Percentiles rank a stretch among this genome's conserved stretches.
Evolutionary conservation across 2,113 vertebrate species (phyloP).

Genomic region (Sinosuthora webbiana): DNA sequence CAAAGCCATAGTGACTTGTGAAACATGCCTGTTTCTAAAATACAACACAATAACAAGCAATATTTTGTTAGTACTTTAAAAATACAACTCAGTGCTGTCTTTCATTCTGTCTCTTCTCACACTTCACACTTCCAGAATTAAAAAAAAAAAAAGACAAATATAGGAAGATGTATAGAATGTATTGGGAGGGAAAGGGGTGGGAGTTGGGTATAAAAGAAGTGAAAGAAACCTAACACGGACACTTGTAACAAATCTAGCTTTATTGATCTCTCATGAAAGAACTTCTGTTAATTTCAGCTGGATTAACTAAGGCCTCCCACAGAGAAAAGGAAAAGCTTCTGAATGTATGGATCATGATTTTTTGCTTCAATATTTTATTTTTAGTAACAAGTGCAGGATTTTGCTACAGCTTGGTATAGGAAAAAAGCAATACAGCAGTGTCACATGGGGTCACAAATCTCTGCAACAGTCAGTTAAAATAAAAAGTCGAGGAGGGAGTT

Average conservation of each 20-base stretch:
- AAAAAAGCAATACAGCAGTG: background rate
- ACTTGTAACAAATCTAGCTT: background rate
- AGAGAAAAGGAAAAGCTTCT: background rate
- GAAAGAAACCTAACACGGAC: background rate
- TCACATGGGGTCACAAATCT: background rate
- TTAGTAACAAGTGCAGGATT: background rate
- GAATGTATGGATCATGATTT: background rate
- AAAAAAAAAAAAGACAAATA: background rate
- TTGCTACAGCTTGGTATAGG: background rate
- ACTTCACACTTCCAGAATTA: background rate
- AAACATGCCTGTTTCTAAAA: background rate
- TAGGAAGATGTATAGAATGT: background rate
- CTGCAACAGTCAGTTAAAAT: background rate
- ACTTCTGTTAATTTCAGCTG: background rate
- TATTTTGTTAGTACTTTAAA: background rate
- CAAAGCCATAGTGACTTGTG: background rate
- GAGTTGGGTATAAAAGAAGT: background rate
- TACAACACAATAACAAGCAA: background rate
- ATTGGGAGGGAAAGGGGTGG: background rate
- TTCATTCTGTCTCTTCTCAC: background rate
- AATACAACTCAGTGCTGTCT: background rate
- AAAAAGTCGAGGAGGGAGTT: background rate
- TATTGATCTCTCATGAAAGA: background rate
- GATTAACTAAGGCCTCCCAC: background rate
- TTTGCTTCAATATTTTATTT: background rate